Evolutionary conservation across 2,888 invertebrate species (phyloP), one percentile per base, ranked within the genome.

Genomic region (Phasia obesa): DNA sequence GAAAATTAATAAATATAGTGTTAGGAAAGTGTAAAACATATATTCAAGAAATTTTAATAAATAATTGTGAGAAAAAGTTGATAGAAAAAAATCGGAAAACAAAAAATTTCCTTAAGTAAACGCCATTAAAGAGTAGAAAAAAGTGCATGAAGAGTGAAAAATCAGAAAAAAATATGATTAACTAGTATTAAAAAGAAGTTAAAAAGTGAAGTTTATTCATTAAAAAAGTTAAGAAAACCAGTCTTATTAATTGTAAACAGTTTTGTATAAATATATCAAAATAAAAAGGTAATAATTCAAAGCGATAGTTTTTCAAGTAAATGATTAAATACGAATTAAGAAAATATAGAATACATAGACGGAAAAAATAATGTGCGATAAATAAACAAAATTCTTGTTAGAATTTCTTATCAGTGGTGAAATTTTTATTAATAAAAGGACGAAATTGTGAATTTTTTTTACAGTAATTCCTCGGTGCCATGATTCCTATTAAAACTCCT

Each of bases 101-200:
- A 60, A 64, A 67, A n/a, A n/a, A n/a, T n/a, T 25, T 62, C 11
- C 2, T 44, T 47, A n/a, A 65, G 53, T 42, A 67, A 76, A 76
- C 76, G 76, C 81, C 81, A 81, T 76, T 81, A 55, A 62, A 67
- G 76, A 76, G 75, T 75, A 53, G 38, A 59, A 81, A 69, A 81
- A 75, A 82, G 57, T 79, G 82, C 82, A 75, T 71, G 60, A 35
- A 75, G 65, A 35, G 73, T 70, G 78, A n/a, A 79, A 78, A 73
- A 59, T 79, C 59, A 65, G 44, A 67, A 51, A 55, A 51, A 62
- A 65, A 59, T 64, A 74, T 69, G 70, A 55, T 71, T 76, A 81
- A 81, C 51, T 74, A 82, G 35, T 57, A 73, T 81, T 73, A 73
- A 42, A 51, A 55, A 57, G 19, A 70, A 75, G 6, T 70, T n/a